Conservation (phyloP, 2,888 invertebrate species). For the Amiota minor region DNA sequence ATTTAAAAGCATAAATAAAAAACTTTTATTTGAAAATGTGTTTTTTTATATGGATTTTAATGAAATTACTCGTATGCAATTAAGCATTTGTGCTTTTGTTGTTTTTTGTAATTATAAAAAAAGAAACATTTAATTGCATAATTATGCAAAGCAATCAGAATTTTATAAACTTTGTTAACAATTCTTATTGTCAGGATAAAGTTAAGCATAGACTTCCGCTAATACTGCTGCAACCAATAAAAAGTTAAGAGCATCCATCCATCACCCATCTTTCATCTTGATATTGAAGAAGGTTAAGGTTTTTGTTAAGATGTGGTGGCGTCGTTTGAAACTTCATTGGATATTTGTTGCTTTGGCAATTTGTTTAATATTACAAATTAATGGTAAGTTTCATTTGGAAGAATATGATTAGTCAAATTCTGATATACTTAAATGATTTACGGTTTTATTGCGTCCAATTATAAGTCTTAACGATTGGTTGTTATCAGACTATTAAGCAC, state of each 20-base stretch:
- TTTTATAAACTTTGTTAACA: too few species aligned
- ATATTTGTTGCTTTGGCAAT: constrained; percentile 51
- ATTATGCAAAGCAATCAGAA: constrained; percentile 27
- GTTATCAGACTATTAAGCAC: too few species aligned
- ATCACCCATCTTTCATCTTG: too few species aligned
- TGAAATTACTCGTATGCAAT: constrained; percentile 4
- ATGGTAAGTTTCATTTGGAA: constrained; percentile 44
- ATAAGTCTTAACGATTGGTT: too few species aligned
- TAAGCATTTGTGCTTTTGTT: constrained; percentile 4
- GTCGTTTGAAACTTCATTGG: constrained; percentile 50
- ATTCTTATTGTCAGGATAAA: background rate
- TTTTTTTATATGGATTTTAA: constrained; percentile 20
- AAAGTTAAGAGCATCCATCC: too few species aligned
- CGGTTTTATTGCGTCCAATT: too few species aligned
- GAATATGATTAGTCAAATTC: too few species aligned
- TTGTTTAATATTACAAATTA: constrained; percentile 46
- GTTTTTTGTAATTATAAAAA: background rate
- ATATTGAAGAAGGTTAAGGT: too few species aligned
- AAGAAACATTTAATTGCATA: constrained; percentile 5
- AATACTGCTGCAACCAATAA: too few species aligned
- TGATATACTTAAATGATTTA: too few species aligned
- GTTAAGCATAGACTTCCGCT: background rate
- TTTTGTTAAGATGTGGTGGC: constrained; percentile 47
- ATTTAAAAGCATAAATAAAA: constrained; percentile 19
- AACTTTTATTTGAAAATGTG: constrained; percentile 2